Percentiles rank a stretch among this genome's conserved stretches.
phyloP scores from a whole-genome alignment of 2,797 vertebrate species.

The Micropoecilia bifurca region DNA sequence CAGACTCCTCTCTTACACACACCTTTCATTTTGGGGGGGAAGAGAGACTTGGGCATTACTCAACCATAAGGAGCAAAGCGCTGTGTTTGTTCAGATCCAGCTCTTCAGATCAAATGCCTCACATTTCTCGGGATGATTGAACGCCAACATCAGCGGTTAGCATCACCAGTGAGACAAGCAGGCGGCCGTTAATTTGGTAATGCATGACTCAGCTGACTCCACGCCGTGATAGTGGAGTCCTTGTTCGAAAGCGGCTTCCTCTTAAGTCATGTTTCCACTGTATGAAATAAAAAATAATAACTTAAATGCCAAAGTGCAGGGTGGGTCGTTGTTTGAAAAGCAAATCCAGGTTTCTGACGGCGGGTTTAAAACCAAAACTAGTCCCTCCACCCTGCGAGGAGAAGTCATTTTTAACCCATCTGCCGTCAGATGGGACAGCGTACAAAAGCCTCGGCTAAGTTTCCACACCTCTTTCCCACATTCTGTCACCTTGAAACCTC shows the following conservation, averaged over 20 bases:
- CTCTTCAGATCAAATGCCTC: not conserved
- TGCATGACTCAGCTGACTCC: not conserved
- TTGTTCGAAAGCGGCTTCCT: slow-evolving; percentile 5
- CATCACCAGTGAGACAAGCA: slow-evolving; percentile 10
- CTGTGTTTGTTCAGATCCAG: not conserved
- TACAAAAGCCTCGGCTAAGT: not conserved
- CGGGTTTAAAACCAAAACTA: not conserved
- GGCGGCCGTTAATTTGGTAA: slow-evolving; percentile 12
- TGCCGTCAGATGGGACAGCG: not conserved
- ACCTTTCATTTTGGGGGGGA: slow-evolving; percentile 47
- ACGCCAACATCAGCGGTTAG: slow-evolving; percentile 28
- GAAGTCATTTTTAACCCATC: not conserved
- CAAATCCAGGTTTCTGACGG: slow-evolving; percentile 15
- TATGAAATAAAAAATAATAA: not conserved
- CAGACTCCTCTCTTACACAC: slow-evolving; percentile 34
- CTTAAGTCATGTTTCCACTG: not conserved
- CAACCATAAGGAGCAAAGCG: slow-evolving; percentile 15
- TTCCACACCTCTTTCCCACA: not conserved
- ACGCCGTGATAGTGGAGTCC: slow-evolving; percentile 9
- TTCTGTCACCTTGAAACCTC: not conserved
- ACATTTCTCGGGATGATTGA: not conserved
- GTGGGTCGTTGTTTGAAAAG: slow-evolving; percentile 7
- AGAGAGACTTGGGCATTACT: slow-evolving; percentile 31
- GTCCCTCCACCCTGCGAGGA: not conserved
- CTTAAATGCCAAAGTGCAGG: slow-evolving; percentile 15